Percentiles rank a stretch among this genome's conserved stretches.
phyloP scores from a whole-genome alignment of 2,113 vertebrate genomes.

The Lonchura striata region DNA sequence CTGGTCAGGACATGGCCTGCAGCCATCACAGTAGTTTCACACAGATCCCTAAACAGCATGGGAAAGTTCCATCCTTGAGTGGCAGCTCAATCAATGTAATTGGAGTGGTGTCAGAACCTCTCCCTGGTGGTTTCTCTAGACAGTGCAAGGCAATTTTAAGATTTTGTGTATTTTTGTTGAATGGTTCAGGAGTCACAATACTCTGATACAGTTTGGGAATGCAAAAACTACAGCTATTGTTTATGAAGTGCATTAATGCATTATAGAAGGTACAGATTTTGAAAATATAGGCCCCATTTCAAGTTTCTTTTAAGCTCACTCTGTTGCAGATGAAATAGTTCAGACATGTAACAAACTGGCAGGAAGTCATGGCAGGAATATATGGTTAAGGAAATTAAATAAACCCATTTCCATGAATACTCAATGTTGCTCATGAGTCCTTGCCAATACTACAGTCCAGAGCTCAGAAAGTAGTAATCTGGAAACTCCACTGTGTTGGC shows the following conservation, averaged over 20 bases:
- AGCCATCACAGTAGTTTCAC: not conserved
- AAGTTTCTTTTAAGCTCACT: not conserved
- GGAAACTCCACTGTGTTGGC: not conserved
- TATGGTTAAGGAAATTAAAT: not conserved
- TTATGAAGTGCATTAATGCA: not conserved
- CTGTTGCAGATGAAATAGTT: not conserved
- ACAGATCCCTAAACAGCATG: not conserved
- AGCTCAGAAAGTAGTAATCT: not conserved
- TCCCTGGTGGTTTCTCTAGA: not conserved
- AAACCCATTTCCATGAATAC: not conserved
- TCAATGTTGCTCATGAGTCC: not conserved
- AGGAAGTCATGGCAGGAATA: not conserved
- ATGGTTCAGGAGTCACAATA: not conserved
- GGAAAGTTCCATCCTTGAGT: not conserved
- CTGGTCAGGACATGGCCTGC: not conserved
- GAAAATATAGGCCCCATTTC: not conserved
- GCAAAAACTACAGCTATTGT: not conserved
- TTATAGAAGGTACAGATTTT: not conserved
- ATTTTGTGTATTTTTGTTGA: not conserved
- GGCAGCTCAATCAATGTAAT: not conserved
- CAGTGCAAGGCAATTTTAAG: rapidly evolving
- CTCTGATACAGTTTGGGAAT: not conserved
- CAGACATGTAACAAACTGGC: not conserved
- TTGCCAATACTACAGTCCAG: not conserved
- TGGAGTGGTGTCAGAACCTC: not conserved